A percentile compares a stretch with the other conserved stretches of the same genome.
Conservation (phyloP, 2,797 vertebrate genomes). For the Schizopygopsis pylzovi region DNA sequence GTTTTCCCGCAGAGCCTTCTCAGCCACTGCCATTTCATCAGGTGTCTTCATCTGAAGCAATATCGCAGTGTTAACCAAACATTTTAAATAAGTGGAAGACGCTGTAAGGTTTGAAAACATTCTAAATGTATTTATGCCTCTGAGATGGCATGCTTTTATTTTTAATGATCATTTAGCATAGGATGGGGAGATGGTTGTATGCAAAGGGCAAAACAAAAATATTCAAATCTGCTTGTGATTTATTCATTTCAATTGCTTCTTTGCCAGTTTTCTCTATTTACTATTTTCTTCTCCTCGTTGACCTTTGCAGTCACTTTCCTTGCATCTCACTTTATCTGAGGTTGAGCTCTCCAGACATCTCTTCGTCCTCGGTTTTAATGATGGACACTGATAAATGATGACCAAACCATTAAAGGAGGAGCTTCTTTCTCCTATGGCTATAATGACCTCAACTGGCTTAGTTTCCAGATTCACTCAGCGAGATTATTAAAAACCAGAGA, state of each 20-base stretch:
- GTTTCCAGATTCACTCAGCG: conserved; percentile 11
- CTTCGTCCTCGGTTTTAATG: conserved; percentile 39
- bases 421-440: not conserved
- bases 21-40: conserved; percentile 61
- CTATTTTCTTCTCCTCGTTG: not conserved
- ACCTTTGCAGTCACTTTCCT: not conserved
- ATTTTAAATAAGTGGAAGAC: conserved; percentile 46
- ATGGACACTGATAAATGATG: conserved; percentile 37
- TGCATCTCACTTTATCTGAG: conserved; percentile 6
- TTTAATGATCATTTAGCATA: not conserved
- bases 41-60: conserved; percentile 60
- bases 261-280: not conserved
- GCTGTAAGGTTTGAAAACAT: conserved; percentile 4
- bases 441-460: conserved; percentile 16
- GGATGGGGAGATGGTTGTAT: not conserved
- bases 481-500: conserved; percentile 39
- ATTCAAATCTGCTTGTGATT: not conserved
- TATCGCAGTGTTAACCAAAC: conserved; percentile 50
- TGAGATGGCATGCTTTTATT: not conserved
- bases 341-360: conserved; percentile 19
- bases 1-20: conserved; percentile 53
- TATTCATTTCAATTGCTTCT: not conserved
- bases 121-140: not conserved
- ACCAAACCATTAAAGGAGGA: conserved; percentile 6
- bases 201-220: conserved; percentile 7